phyloP scores from a whole-genome alignment of 2,113 vertebrate species.

The Dascyllus trimaculatus region DNA sequence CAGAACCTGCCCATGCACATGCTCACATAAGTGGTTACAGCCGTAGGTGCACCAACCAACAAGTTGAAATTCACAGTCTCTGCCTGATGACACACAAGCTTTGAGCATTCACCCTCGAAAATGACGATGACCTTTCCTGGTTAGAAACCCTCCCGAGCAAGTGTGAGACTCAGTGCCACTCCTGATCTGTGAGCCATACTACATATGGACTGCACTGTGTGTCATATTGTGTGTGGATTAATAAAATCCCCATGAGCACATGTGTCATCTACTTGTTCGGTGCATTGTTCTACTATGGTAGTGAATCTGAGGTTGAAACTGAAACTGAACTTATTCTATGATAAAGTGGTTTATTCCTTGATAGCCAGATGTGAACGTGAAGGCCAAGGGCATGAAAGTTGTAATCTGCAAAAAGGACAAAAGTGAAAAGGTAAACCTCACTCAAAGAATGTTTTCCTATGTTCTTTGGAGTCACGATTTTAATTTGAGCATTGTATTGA shows the following conservation, averaged over 20 bases:
- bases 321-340: conserved; percentile 22
- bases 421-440: background rate
- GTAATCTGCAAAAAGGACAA: background rate
- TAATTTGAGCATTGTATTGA: too few relatives aligned
- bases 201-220: conserved; percentile 37
- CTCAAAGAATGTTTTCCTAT: background rate
- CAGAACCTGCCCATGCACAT: background rate
- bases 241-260: conserved; percentile 33
- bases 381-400: background rate
- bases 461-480: background rate
- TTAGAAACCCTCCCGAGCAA: conserved; percentile 32
- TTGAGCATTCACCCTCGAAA: conserved; percentile 36
- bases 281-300: conserved; percentile 34
- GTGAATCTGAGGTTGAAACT: conserved; percentile 19
- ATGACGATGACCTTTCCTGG: conserved; percentile 23
- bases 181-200: conserved; percentile 14
- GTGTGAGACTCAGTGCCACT: background rate
- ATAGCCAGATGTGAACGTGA: background rate
- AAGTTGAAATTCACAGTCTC: conserved; percentile 14
- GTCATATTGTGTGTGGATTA: conserved; percentile 45
- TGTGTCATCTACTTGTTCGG: conserved; percentile 45
- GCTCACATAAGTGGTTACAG: conserved; percentile 7
- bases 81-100: conserved; percentile 33
- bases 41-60: background rate
- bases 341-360: conserved; percentile 18